phyloP scores from a whole-genome alignment of 2,888 invertebrate species.

The Cinara cedri region DNA sequence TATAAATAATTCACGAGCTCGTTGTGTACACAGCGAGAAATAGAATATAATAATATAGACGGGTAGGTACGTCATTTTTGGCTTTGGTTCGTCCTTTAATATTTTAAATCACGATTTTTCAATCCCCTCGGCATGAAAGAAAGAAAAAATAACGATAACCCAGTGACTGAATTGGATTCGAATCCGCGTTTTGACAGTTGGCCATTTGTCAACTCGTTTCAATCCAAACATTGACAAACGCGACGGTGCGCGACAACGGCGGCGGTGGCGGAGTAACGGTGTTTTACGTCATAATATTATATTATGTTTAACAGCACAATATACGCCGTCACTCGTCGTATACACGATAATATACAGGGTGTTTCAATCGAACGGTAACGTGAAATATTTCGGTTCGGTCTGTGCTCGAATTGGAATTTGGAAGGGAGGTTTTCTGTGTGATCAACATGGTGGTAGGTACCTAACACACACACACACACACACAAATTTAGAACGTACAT shows the following conservation, averaged over 20 bases:
- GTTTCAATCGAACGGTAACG: too few relatives aligned
- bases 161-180: slow-evolving; percentile 42
- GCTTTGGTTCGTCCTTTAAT: neutral
- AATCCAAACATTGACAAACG: slow-evolving; percentile 20
- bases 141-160: neutral
- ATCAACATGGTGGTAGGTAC: too few relatives aligned
- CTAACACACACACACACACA: too few relatives aligned
- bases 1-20: slow-evolving; percentile 4
- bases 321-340: neutral
- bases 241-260: neutral
- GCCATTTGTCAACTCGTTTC: slow-evolving; percentile 33
- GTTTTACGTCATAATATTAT: slow-evolving; percentile 23
- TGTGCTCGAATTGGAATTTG: too few relatives aligned
- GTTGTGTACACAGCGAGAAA: neutral
- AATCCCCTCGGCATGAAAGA: slow-evolving; percentile 24
- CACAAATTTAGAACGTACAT: too few relatives aligned
- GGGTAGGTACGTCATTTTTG: neutral
- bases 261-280: too few relatives aligned
- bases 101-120: slow-evolving; percentile 1
- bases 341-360: neutral
- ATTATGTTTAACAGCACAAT: neutral
- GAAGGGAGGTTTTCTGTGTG: too few relatives aligned
- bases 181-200: slow-evolving; percentile 34
- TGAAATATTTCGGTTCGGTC: too few relatives aligned
- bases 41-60: too few relatives aligned